A percentile compares a stretch with the other conserved stretches of the same genome.
Evolutionary conservation across 1,140 invertebrate genomes (phyloP).

Genomic region (Cecropterus lyciades): DNA sequence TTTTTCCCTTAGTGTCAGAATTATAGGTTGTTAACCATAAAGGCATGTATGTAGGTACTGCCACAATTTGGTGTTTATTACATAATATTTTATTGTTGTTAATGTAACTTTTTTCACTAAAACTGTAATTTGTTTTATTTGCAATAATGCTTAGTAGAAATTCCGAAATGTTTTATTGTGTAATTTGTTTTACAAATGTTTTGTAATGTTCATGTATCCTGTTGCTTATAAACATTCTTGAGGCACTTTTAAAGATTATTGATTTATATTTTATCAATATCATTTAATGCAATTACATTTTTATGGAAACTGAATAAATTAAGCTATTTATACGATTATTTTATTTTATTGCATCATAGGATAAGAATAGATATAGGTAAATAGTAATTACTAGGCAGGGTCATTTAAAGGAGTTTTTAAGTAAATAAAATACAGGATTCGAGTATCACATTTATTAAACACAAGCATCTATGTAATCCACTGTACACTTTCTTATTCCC

Average conservation of each 20-base stretch:
- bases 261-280: slow-evolving; percentile 55
- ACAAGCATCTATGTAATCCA: slow-evolving; percentile 27
- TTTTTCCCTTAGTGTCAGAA: slow-evolving; percentile 61
- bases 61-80: slow-evolving; percentile 72
- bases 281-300: slow-evolving; percentile 75
- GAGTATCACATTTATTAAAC: slow-evolving; percentile 29
- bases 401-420: slow-evolving; percentile 18
- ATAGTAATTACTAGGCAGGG: slow-evolving; percentile 16
- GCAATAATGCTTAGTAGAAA: slow-evolving; percentile 32
- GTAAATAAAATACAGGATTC: slow-evolving; percentile 14
- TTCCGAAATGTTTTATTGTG: slow-evolving; percentile 38
- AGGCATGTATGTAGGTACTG: slow-evolving; percentile 71
- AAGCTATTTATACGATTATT: slow-evolving; percentile 65
- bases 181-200: slow-evolving; percentile 36
- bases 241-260: slow-evolving; percentile 36
- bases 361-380: slow-evolving; percentile 10
- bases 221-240: slow-evolving; percentile 28
- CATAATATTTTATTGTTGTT: slow-evolving; percentile 50
- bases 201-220: slow-evolving; percentile 38
- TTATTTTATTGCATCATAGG: slow-evolving; percentile 44
- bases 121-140: slow-evolving; percentile 29
- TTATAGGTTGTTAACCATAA: slow-evolving; percentile 71
- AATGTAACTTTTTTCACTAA: slow-evolving; percentile 36
- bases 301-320: slow-evolving; percentile 78
- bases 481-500: slow-evolving; percentile 28